Conservation (phyloP, 2,888 invertebrate species). For the Nipponacmea schrenckii region DNA sequence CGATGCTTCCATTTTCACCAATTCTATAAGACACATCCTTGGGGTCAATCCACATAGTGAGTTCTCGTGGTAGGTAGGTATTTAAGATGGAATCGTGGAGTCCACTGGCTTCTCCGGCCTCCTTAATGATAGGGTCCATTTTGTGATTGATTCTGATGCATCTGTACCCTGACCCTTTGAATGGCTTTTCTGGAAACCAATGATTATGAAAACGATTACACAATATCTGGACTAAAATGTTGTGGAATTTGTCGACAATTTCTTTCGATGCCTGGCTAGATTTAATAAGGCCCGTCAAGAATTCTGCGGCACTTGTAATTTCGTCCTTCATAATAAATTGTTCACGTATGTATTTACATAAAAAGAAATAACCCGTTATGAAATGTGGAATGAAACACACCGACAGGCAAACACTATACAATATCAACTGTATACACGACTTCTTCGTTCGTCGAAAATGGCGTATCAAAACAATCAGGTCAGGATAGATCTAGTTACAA, state of each 20-base stretch:
- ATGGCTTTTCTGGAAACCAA: constrained; percentile 80
- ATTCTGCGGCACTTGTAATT: constrained; percentile 58
- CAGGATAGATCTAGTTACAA: not conserved
- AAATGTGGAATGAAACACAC: constrained; percentile 3
- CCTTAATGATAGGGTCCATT: constrained; percentile 77
- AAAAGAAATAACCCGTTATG: not conserved
- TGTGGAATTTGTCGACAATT: constrained; percentile 42
- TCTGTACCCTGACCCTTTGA: constrained; percentile 79
- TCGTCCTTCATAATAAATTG: constrained; percentile 56
- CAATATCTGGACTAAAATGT: constrained; percentile 44
- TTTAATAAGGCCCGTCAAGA: constrained; percentile 50
- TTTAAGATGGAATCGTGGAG: constrained; percentile 70
- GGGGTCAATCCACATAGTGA: constrained; percentile 83
- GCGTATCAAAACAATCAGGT: not conserved
- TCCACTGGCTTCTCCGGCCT: constrained; percentile 76
- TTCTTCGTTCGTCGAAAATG: not conserved
- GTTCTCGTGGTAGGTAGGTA: constrained; percentile 75
- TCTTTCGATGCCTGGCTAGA: constrained; percentile 39
- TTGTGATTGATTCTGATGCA: constrained; percentile 79
- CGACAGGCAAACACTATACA: not conserved
- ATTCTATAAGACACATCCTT: constrained; percentile 78
- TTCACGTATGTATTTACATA: not conserved
- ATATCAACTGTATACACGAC: not conserved
- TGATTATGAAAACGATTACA: constrained; percentile 74
- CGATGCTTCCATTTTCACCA: constrained; percentile 76